phyloP scores from a whole-genome alignment of 2,113 vertebrate genomes.

The Orientallactaga bullata region DNA sequence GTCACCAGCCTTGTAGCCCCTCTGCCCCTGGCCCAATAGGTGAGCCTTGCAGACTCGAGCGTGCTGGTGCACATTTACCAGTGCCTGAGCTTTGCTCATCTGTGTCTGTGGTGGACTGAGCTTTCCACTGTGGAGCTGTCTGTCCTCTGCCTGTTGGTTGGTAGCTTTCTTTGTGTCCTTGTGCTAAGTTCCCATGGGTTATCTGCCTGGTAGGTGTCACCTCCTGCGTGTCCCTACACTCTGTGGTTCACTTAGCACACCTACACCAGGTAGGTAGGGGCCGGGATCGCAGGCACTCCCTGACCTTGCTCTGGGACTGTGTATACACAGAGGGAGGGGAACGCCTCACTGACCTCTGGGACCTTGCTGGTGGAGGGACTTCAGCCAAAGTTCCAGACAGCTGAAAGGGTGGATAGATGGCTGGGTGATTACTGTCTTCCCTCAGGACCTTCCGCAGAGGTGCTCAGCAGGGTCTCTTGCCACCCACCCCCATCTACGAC shows the following conservation, averaged over 20 bases:
- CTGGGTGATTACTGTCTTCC: rapidly evolving
- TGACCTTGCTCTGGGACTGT: neutral
- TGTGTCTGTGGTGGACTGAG: neutral
- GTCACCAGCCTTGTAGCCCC: too few species aligned
- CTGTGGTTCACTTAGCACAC: neutral
- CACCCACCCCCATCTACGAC: neutral
- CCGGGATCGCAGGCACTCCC: neutral
- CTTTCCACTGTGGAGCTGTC: neutral
- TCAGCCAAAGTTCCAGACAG: neutral
- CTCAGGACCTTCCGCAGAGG: neutral
- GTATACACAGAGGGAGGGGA: rapidly evolving
- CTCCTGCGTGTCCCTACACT: neutral
- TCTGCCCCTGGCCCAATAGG: rapidly evolving
- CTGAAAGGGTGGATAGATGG: neutral
- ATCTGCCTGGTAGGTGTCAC: too few species aligned
- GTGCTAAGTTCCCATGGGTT: neutral
- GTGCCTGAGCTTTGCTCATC: neutral
- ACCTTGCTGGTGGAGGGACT: neutral
- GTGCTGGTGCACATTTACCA: neutral
- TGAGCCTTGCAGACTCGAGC: neutral
- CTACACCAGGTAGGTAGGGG: neutral
- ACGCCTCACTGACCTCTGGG: neutral
- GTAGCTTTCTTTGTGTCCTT: neutral
- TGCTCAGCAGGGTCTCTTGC: neutral
- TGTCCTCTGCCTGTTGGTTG: neutral